Percentiles rank a stretch among this genome's conserved stretches.
These are phyloP conservation scores for Fulica atra DNA, from an alignment of 2,113 vertebrate species.

Conservation along the genomic window DNA sequence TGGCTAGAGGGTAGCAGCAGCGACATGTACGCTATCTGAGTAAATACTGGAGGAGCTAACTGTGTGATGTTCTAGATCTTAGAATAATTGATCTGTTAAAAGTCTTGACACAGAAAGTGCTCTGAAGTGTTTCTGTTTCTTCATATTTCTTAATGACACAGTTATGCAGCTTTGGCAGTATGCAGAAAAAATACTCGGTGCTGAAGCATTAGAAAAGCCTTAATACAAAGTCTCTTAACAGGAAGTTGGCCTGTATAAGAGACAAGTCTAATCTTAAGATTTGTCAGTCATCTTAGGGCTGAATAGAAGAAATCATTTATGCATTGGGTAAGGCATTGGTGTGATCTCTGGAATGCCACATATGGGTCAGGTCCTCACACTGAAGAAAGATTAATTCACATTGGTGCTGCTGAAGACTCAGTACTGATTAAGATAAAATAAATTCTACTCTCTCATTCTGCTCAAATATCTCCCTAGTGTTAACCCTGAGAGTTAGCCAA, in stretches of 20 bases:
- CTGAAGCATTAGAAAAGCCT: background rate
- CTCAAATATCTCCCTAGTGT: background rate
- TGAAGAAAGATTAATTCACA: background rate
- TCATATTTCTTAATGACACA: background rate
- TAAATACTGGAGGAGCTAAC: background rate
- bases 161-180: background rate
- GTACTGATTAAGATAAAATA: background rate
- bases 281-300: background rate
- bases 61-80: background rate
- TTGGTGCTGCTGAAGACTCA: background rate
- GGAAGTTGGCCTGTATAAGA: background rate
- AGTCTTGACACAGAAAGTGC: background rate
- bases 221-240: background rate
- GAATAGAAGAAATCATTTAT: background rate
- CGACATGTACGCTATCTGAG: rapidly evolving
- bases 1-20: background rate
- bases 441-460: background rate
- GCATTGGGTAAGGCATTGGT: background rate
- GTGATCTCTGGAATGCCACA: rapidly evolving
- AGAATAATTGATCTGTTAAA: background rate
- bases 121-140: background rate
- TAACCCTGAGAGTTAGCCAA: background rate
- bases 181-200: background rate
- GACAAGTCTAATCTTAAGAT: background rate
- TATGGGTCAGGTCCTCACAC: background rate